Evolutionary conservation across 2,797 vertebrate genomes (phyloP).

Genomic region (Hippopotamyrus pictus): DNA sequence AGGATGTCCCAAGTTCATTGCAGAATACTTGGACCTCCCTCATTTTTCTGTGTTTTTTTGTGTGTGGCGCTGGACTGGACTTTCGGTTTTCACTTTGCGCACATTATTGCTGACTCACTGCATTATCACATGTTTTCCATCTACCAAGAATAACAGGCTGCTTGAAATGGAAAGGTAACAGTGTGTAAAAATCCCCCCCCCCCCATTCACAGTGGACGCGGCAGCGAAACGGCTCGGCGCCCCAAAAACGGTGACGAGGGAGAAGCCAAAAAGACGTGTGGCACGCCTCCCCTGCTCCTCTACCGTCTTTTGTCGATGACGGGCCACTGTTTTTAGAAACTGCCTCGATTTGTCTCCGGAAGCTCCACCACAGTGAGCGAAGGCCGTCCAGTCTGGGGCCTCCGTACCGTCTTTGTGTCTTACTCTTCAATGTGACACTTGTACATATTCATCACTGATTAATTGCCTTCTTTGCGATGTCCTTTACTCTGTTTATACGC

Average conservation of each 20-base stretch:
- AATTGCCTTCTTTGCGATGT: neutral
- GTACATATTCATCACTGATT: neutral
- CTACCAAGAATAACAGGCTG: slow-evolving; percentile 56
- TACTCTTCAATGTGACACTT: neutral
- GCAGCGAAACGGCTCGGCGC: slow-evolving; percentile 9
- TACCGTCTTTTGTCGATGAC: neutral
- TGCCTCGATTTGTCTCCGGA: neutral
- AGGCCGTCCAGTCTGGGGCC: neutral
- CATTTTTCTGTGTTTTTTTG: neutral
- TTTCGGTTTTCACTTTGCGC: slow-evolving; percentile 33
- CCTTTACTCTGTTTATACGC: neutral
- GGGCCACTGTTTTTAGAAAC: neutral
- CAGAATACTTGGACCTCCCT: neutral
- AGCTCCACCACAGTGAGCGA: neutral
- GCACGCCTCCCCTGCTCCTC: too few relatives aligned
- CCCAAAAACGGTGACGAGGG: slow-evolving; percentile 37
- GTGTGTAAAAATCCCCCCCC: neutral
- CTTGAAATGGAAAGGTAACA: slow-evolving; percentile 29
- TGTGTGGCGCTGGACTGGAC: neutral
- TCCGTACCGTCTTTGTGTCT: neutral
- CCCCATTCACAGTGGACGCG: neutral
- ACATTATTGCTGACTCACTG: slow-evolving; percentile 56
- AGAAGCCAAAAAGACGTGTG: neutral
- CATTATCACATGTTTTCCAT: slow-evolving; percentile 59
- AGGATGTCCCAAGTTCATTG: neutral